Base-by-base conservation (phyloP, 2,797 vertebrate species). In the Sebastes reedi region DNA sequence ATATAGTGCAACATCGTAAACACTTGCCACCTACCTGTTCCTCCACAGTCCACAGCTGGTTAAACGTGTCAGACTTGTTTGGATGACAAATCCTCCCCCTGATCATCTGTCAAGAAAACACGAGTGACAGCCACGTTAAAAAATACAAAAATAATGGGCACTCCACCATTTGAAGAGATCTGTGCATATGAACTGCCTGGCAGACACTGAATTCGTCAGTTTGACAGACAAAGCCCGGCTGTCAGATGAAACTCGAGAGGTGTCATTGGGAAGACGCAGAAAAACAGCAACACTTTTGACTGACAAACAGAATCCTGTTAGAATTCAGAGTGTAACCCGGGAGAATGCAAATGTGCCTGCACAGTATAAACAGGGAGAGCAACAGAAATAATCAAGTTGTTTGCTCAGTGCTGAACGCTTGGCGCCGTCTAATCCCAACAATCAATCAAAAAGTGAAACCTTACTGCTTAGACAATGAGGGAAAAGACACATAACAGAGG, bases 1-100 rank as follows among this genome's bases (percentile, higher is more conserved):
- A 71, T 8, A 52, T 1, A n/a, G 46, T 20, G 20, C 16, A 36
- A 29, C 11, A 30, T 54, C n/a, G 32, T 30, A 11, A 6, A 78
- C 3, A 62, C 1, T 13, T 20, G 11, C 12, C 32, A 27, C 82
- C 67, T 95, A 99, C 99, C 98, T 99, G 99, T 80, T 99, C 99
- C 88, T 99, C 99, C 84, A 99, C 95, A 75, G 97, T 99, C 99
- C 99, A 99, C 87, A 99, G 95, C 90, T 99, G 99, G 95, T 99
- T 99, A 88, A 99, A 99, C 11, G 98, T 99, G 94, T 99, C 98
- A 12, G 98, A 95, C 95, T 99, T 99, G 95, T 95, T 98, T 94
- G 98, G 96, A 89, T 97, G 96, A 32, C 96, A 99, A 81, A 98
- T 94, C 80, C 98, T 96, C 50, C 98, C 99, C 91, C 98, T 96